phyloP scores from a whole-genome alignment of 1,140 invertebrate species.

The Camponotus floridanus region DNA sequence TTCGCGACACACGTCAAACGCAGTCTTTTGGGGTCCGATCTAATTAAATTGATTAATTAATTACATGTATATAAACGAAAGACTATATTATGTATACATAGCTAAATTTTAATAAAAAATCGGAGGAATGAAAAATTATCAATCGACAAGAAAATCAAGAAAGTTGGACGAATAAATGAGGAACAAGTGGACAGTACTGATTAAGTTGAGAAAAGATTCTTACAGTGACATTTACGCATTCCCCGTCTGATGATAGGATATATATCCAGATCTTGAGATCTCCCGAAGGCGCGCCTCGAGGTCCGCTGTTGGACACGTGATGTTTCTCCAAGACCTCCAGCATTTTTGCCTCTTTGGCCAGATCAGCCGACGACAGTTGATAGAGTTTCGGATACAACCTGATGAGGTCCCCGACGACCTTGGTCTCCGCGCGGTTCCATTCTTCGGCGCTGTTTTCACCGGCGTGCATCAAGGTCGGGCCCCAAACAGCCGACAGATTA shows the following conservation, averaged over 20 bases:
- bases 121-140: not conserved
- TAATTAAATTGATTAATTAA: conserved; percentile 73
- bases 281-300: conserved; percentile 90
- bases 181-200: not conserved
- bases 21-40: conserved; percentile 92
- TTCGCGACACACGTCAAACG: conserved; percentile 91
- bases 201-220: conserved; percentile 74
- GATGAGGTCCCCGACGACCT: conserved; percentile 91
- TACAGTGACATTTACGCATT: conserved; percentile 89
- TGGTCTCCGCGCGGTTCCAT: conserved; percentile 89
- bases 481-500: conserved; percentile 95
- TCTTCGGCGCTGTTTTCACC: conserved; percentile 86
- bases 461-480: conserved; percentile 92
- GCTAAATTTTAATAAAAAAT: not conserved
- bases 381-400: conserved; percentile 88
- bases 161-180: not conserved
- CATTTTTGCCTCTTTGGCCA: conserved; percentile 90
- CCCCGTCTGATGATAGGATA: conserved; percentile 86
- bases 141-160: not conserved
- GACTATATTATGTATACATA: not conserved
- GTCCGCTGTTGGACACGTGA: conserved; percentile 86
- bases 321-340: conserved; percentile 90
- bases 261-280: conserved; percentile 94
- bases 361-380: conserved; percentile 87
- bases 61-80: conserved; percentile 8